Conservation (phyloP, 2,797 vertebrate species). For the Tinamus major region DNA sequence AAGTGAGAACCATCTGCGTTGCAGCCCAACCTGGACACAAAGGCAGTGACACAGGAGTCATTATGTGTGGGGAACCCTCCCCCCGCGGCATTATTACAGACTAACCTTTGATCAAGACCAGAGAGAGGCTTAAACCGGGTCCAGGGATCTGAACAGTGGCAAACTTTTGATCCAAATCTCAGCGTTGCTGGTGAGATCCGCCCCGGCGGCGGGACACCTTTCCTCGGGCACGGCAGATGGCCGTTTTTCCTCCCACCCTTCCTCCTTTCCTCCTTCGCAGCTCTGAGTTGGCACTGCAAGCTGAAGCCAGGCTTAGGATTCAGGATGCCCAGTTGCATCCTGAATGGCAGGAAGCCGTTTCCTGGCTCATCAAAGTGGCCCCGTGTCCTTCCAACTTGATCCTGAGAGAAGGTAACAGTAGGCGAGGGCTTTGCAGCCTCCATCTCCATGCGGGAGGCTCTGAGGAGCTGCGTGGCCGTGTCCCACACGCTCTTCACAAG, state of each 20-base stretch:
- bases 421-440: rapidly evolving
- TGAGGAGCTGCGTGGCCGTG: rapidly evolving
- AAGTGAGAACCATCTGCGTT: slow-evolving; percentile 69
- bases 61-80: slow-evolving; percentile 62
- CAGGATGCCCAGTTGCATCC: background rate
- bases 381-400: background rate
- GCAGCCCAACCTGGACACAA: slow-evolving; percentile 67
- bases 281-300: background rate
- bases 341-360: background rate
- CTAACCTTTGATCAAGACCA: slow-evolving; percentile 73
- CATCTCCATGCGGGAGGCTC: rapidly evolving
- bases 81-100: slow-evolving; percentile 53
- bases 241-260: background rate
- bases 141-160: slow-evolving; percentile 35
- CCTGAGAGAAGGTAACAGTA: rapidly evolving
- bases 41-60: slow-evolving; percentile 59
- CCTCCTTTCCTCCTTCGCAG: background rate
- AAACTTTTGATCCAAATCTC: slow-evolving; percentile 52
- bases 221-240: background rate
- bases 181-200: background rate
- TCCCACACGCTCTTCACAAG: background rate
- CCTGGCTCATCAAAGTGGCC: background rate
- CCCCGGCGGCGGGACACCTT: background rate
- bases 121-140: slow-evolving; percentile 60
- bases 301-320: background rate